phyloP scores from a whole-genome alignment of 2,113 vertebrate species.

The Laticauda colubrina region DNA sequence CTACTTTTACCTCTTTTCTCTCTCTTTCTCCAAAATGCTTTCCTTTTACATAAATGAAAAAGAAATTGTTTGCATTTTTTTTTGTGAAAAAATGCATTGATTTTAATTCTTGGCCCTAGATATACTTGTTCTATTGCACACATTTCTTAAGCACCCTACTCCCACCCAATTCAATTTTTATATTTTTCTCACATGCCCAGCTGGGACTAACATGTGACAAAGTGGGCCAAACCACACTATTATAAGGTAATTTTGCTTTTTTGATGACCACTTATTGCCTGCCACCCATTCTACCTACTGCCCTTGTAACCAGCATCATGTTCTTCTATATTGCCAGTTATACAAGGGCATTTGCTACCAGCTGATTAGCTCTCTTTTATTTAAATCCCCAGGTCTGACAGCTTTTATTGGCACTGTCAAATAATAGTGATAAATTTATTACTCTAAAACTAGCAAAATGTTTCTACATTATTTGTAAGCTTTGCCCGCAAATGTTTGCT shows the following conservation, averaged over 20 bases:
- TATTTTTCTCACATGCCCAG: too few relatives aligned
- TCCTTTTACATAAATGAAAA: not conserved
- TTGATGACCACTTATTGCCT: not conserved
- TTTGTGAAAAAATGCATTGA: not conserved
- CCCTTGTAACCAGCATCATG: not conserved
- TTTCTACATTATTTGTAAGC: too few relatives aligned
- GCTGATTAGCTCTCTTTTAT: too few relatives aligned
- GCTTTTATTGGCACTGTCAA: too few relatives aligned
- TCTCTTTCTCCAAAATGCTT: not conserved
- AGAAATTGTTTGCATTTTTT: not conserved
- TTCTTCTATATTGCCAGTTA: too few relatives aligned
- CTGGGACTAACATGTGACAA: not conserved
- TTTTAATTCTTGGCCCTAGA: not conserved
- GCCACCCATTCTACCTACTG: not conserved
- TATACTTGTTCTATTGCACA: not conserved
- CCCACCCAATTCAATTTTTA: too few relatives aligned
- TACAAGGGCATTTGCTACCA: too few relatives aligned
- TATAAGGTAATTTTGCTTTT: too few relatives aligned
- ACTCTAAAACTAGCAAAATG: too few relatives aligned
- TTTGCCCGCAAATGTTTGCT: too few relatives aligned
- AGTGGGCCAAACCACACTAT: not conserved
- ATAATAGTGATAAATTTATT: too few relatives aligned
- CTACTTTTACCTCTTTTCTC: not conserved
- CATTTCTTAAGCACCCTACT: not conserved
- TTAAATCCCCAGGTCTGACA: too few relatives aligned